Percentiles rank a stretch among this genome's conserved stretches.
These are phyloP conservation scores for Rattus rattus DNA, from an alignment of 2,113 vertebrate species.

Conservation along the genomic window DNA sequence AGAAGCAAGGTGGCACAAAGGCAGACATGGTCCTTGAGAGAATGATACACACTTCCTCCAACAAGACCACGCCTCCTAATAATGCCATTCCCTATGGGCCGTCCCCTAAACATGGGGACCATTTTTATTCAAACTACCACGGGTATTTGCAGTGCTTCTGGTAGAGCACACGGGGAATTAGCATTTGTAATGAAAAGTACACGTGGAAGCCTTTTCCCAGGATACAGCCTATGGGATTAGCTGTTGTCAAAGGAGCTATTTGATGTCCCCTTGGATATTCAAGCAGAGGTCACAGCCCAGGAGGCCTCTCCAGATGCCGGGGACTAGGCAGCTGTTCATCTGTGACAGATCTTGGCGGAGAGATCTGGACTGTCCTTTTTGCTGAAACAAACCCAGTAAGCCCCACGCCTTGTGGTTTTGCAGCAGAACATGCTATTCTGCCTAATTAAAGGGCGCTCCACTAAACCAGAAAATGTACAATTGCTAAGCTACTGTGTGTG, in stretches of 20 bases:
- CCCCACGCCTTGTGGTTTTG: conserved; percentile 40
- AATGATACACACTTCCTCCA: not conserved
- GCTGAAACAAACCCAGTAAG: conserved; percentile 49
- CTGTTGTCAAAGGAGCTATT: not conserved
- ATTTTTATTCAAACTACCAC: not conserved
- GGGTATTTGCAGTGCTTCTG: not conserved
- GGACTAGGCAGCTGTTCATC: not conserved
- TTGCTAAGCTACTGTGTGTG: not conserved
- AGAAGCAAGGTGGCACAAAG: not conserved
- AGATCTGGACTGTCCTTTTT: not conserved
- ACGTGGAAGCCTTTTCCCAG: not conserved
- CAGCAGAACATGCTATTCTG: not conserved
- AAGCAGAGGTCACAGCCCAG: not conserved
- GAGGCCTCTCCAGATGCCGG: not conserved
- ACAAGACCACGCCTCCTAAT: not conserved
- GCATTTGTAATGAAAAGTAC: not conserved
- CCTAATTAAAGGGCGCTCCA: conserved; percentile 56
- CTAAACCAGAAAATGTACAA: conserved; percentile 43
- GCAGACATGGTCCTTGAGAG: not conserved
- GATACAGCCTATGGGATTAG: not conserved
- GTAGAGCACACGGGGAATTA: not conserved
- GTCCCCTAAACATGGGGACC: not conserved
- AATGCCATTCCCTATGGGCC: not conserved
- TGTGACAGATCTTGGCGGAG: not conserved
- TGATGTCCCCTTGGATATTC: not conserved